These are phyloP conservation scores for Cosmopolites sordidus DNA, from an alignment of 2,888 invertebrate genomes.

Conservation along the genomic window DNA sequence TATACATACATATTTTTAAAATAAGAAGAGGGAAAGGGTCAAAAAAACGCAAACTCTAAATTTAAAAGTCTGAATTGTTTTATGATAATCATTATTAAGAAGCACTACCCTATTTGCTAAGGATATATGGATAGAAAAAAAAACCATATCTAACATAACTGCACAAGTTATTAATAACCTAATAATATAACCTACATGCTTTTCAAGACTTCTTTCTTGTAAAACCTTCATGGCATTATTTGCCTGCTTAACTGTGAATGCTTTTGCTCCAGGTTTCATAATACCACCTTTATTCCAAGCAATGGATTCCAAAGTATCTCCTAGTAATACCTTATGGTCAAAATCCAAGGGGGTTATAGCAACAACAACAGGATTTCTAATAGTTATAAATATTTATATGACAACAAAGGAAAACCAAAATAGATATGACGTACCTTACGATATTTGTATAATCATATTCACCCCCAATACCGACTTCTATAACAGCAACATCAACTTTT, in stretches of 20 bases:
- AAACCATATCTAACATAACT: too few species aligned
- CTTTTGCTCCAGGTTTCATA: conserved; percentile 71
- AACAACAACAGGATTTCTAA: conserved; percentile 74
- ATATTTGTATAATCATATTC: conserved; percentile 92
- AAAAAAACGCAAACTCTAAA: too few species aligned
- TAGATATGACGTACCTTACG: conserved; percentile 58
- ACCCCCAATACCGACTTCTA: conserved; percentile 98
- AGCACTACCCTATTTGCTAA: too few species aligned
- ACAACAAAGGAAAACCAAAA: conserved; percentile 72
- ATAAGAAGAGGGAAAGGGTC: too few species aligned
- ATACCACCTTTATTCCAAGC: conserved; percentile 96
- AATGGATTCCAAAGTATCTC: conserved; percentile 78
- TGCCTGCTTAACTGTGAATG: conserved; percentile 68
- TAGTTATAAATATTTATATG: not conserved
- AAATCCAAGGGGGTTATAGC: conserved; percentile 88
- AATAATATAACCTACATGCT: conserved; percentile 52
- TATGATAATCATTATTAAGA: too few species aligned
- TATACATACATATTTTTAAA: too few species aligned
- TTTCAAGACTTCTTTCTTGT: conserved; percentile 57
- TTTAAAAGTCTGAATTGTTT: too few species aligned
- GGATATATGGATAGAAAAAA: too few species aligned
- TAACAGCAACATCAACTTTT: conserved; percentile 84
- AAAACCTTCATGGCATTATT: conserved; percentile 64
- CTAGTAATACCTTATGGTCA: conserved; percentile 83
- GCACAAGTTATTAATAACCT: too few species aligned